Evolutionary conservation across 2,113 vertebrate genomes (phyloP).

Genomic region (Papio anubis): DNA sequence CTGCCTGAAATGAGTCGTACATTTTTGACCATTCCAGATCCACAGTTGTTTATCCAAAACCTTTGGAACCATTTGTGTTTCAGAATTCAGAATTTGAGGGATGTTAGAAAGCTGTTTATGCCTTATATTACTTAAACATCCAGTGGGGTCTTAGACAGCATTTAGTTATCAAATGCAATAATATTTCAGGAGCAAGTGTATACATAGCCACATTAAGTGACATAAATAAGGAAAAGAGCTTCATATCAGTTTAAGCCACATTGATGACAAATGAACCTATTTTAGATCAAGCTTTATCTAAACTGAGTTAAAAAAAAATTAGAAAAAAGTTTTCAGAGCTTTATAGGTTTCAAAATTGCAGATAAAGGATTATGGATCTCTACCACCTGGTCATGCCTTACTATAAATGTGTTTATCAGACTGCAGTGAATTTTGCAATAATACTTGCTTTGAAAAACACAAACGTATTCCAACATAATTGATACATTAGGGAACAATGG

Average conservation of each 20-base stretch:
- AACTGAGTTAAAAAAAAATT: background rate
- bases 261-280: background rate
- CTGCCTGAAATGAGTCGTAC: background rate
- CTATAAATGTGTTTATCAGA: background rate
- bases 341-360: background rate
- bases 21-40: background rate
- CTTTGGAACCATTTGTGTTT: background rate
- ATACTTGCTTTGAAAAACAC: constrained; percentile 11
- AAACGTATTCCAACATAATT: background rate
- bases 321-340: background rate
- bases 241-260: background rate
- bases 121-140: background rate
- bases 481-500: background rate
- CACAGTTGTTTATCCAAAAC: background rate
- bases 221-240: background rate
- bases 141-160: background rate
- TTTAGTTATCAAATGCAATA: background rate
- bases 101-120: background rate
- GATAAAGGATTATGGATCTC: background rate
- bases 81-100: background rate
- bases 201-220: background rate
- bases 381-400: background rate
- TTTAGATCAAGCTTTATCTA: background rate
- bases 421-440: background rate
- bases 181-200: background rate